Evolutionary conservation across 1,140 invertebrate genomes (phyloP), one percentile per base, ranked within the genome.

Genomic region (Pantala flavescens): DNA sequence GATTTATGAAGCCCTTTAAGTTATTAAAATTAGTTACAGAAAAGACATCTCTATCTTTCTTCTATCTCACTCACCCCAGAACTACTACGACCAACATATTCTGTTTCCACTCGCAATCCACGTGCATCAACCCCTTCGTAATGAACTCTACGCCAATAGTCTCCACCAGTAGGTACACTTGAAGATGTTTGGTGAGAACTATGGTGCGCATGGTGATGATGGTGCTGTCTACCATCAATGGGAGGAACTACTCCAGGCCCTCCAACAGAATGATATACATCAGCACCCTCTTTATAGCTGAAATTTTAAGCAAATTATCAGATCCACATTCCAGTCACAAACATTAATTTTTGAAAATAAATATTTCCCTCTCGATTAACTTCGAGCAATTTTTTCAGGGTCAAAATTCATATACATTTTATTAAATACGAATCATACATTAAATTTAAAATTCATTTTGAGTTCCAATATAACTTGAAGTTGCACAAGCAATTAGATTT

Each of bases 51-150:
- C 49, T 63, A 21, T 21, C 49, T 16, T 12, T 63, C 49, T 12
- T 63, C 12, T 12, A 3, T 16, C 12, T 63, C 49, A 16, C 2
- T 63, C 12, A 5, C 12, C 5, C n/a, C 49, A 21, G 16, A 16
- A 63, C 49, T 21, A 63, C 49, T 63, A 23, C 49, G 63, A 21
- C 74, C 42, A 19, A 72, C 70, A 36, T 78, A 78, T 19, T 77
- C 77, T 71, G 77, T 23, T 42, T 78, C 77, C 21, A 75, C 74
- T 43, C 75, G 71, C 28, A 75, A 63, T 2, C 75, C 43, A 10
- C 77, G 76, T 11, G 75, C 73, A 75, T 77, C 76, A 70, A 70
- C 75, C 10, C 75, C 75, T 74, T 77, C 76, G 70, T 76, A 76
- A 23, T 75, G 76, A 14, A 76, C 76, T 9, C 76, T 43, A 19